phyloP scores from a whole-genome alignment of 1,140 invertebrate genomes.

The Hetaerina americana region DNA sequence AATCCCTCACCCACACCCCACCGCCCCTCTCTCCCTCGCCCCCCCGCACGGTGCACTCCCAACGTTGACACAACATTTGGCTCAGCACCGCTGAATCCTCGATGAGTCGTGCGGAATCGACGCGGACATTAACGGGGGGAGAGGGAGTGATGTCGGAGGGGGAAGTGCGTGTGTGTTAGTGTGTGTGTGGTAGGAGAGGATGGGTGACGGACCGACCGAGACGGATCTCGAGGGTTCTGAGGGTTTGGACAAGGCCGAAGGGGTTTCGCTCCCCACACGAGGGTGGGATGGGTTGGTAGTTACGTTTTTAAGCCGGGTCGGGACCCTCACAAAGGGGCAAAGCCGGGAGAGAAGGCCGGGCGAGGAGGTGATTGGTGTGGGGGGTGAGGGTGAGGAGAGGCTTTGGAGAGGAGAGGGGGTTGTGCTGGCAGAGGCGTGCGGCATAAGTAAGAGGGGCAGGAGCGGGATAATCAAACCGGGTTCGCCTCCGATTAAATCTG shows the following conservation, averaged over 20 bases:
- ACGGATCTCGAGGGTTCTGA: too few species aligned
- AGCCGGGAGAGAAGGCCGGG: background rate
- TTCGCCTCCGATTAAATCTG: background rate
- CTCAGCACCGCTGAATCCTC: background rate
- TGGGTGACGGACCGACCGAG: too few species aligned
- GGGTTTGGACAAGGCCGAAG: too few species aligned
- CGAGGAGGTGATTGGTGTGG: background rate
- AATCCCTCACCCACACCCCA: background rate
- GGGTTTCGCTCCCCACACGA: too few species aligned
- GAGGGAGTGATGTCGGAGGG: too few species aligned
- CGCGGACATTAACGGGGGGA: background rate
- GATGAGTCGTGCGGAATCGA: background rate
- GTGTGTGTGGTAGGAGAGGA: too few species aligned
- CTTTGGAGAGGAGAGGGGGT: background rate
- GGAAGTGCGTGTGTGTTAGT: too few species aligned
- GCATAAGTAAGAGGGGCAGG: background rate
- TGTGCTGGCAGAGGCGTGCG: background rate
- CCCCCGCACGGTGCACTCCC: too few species aligned
- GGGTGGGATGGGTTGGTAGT: too few species aligned
- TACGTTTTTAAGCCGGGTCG: background rate
- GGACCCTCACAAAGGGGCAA: background rate
- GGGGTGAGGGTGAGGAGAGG: background rate
- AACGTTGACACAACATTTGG: background rate
- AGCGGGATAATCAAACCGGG: background rate
- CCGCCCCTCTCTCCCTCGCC: background rate